Percentiles rank a stretch among this genome's conserved stretches.
These are phyloP conservation scores for Myotis brandtii DNA, from an alignment of 2,113 vertebrate species.

Conservation along the genomic window DNA sequence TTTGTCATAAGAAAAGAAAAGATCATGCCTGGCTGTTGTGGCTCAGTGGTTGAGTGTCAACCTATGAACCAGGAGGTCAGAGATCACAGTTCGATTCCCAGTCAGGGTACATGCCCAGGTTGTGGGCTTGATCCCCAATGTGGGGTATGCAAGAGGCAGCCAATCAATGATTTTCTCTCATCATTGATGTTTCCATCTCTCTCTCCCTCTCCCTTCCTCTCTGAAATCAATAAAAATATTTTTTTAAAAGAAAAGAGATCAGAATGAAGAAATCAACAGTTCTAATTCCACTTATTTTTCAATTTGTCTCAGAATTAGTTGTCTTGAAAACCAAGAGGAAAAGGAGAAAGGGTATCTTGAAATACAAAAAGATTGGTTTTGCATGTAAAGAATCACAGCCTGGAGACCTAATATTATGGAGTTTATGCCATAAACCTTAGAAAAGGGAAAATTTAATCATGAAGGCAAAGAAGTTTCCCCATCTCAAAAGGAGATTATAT, in stretches of 20 bases:
- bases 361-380: not conserved
- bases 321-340: constrained; percentile 15
- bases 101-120: too few species aligned
- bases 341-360: not conserved
- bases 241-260: not conserved
- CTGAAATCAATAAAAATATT: not conserved
- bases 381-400: not conserved
- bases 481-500: not conserved
- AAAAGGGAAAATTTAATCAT: not conserved
- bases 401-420: not conserved
- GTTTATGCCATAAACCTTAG: not conserved
- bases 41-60: too few species aligned
- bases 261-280: not conserved
- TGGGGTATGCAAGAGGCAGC: too few species aligned
- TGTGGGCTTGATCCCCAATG: too few species aligned
- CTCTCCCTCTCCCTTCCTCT: too few species aligned
- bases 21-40: not conserved
- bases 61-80: too few species aligned
- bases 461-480: not conserved
- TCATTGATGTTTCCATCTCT: too few species aligned
- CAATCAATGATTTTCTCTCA: too few species aligned
- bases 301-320: not conserved
- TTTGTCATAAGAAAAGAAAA: not conserved
- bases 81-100: too few species aligned
- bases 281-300: not conserved